Evolutionary conservation across 2,113 vertebrate genomes (phyloP), one percentile per base, ranked within the genome.

Genomic region (Microcebus jonahi): DNA sequence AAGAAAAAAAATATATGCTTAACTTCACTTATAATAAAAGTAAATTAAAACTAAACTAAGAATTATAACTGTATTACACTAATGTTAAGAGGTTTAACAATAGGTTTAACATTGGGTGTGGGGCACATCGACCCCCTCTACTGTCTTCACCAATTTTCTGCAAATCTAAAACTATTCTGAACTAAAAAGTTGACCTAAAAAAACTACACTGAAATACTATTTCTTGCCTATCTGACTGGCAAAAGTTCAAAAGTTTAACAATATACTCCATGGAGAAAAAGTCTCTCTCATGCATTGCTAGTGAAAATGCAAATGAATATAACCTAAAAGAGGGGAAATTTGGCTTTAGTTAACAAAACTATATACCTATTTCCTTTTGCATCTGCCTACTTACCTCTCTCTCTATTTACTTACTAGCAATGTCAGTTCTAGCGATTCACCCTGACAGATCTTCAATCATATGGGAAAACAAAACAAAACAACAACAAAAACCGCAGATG

Each of bases 81-180:
- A n/a, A 70, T 45, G 0, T 45, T 45, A 84, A 77, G 13, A 55
- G 6, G 11, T 55, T 55, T 79, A 96, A 21, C 21, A 55, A 68
- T 4, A 77, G 77, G 13, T 76, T 55, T 55, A 8, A 75, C 6
- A 6, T 15, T 48, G 13, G 7, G 6, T 70, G 25, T 48, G 17
- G 13, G 61, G 53, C 34, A 65, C 45, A 9, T 29, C 11, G 31
- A 20, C 77, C 63, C 25, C 10, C 34, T 82, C 7, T 68, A 79
- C 8, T 55, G 39, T 36, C 53, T 50, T 67, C 31, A 63, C 23
- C 85, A 39, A n/a, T 55, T 87, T 88, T 70, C 59, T 59, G 14
- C 75, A 81, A 81, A 91, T 75, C 29, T 65, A 70, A 83, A 96
- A 71, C 8, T 65, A 73, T 76, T 81, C 75, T 82, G 65, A 70